Base-by-base conservation (phyloP, 2,888 invertebrate genomes). In the Mythimna pallens region DNA sequence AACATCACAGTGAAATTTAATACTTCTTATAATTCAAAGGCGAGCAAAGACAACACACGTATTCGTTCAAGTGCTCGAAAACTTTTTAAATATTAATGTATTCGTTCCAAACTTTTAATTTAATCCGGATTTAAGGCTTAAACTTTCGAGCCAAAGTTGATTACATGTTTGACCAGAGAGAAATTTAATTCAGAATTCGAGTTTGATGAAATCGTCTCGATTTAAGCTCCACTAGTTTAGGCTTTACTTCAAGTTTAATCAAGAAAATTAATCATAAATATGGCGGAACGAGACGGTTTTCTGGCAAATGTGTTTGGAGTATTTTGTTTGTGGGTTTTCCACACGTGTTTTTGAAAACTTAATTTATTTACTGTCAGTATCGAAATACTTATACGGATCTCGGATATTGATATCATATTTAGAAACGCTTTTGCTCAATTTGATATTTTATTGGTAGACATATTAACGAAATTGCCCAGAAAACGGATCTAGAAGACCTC, bases 121-220 rank as follows among this genome's bases (percentile, higher is more conserved):
- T 80, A 80, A 85, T 81, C 73, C 50, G 65, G 66, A 72, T 73
- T 78, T 77, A 79, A 78, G 64, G 58, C 65, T 70, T 61, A 65
- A 78, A 80, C 65, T 76, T 83, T 68, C 70, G 43, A 71, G 64
- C 20, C 64, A 63, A 72, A 83, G 73, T 85, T 81, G 81, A 83
- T 85, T 83, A 65, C 78, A 66, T 78, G 75, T 81, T 79, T 78
- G 76, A 76, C 81, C 78, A 70, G 76, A 73, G 69, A 71, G 62
- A 62, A 78, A 66, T 76, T 67, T 65, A 72, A 70, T 82, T 78
- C 47, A 8, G 67, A 63, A 54, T 75, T 80, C 12, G 47, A 64
- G 55, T 67, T 73, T 43, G 43, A 20, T 61, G 30, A 73, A 70
- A 65, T 81, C 50, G 47, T 47, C 30, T 80, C 36, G 36, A 54